A percentile compares a stretch with the other conserved stretches of the same genome.
Evolutionary conservation across 2,888 invertebrate genomes (phyloP).

Genomic region (Rhimphoctona megacephalus): DNA sequence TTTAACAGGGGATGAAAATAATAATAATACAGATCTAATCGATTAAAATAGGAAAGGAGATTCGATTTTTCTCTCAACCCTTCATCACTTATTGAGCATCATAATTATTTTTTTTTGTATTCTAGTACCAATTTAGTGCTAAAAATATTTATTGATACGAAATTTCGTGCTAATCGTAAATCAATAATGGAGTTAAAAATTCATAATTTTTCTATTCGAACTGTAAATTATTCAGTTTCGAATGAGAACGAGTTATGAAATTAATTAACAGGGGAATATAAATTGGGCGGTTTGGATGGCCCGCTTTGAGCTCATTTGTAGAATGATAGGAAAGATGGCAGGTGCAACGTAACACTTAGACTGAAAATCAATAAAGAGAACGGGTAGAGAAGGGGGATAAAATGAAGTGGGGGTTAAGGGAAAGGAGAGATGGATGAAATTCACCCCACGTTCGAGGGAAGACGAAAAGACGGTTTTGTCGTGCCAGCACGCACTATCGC

Average conservation of each 20-base stretch:
- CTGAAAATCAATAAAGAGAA: constrained; percentile 81
- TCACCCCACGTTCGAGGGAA: constrained; percentile 43
- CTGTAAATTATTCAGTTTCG: not conserved
- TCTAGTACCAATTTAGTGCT: not conserved
- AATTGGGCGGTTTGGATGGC: constrained; percentile 16
- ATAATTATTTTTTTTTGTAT: not conserved
- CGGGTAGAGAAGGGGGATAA: constrained; percentile 41
- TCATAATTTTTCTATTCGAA: not conserved
- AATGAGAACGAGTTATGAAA: not conserved
- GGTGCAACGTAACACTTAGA: constrained; percentile 73
- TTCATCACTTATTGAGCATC: not conserved
- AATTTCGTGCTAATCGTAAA: not conserved
- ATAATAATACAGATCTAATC: not conserved
- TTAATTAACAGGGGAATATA: not conserved
- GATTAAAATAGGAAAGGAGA: not conserved
- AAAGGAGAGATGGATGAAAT: constrained; percentile 26
- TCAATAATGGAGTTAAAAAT: not conserved
- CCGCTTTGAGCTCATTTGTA: constrained; percentile 1
- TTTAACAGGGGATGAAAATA: not conserved
- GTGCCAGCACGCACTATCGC: constrained; percentile 22
- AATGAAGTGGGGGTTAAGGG: constrained; percentile 73
- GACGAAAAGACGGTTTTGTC: constrained; percentile 41
- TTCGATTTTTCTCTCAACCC: not conserved
- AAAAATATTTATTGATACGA: not conserved
- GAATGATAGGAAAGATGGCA: constrained; percentile 77